phyloP scores from a whole-genome alignment of 2,113 vertebrate genomes.

The Daboia siamensis region DNA sequence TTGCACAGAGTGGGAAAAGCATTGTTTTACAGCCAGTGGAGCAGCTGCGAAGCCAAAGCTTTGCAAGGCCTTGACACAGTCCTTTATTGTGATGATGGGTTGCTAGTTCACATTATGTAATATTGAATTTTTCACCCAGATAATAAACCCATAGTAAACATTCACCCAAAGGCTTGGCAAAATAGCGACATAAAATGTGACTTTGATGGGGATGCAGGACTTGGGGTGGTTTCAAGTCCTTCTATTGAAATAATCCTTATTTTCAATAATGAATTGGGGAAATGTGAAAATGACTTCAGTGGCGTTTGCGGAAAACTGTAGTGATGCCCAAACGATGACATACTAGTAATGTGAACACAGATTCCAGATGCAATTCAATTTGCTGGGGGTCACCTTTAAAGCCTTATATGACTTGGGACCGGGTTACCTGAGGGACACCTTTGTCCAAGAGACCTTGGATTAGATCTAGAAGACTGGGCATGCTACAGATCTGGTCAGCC shows the following conservation, averaged over 20 bases:
- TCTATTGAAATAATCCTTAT: neutral
- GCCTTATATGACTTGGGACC: neutral
- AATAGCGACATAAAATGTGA: neutral
- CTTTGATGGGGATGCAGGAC: neutral
- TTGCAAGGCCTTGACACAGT: neutral
- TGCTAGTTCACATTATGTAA: neutral
- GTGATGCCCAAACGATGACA: neutral
- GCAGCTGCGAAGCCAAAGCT: neutral
- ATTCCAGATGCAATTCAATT: neutral
- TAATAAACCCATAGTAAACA: neutral
- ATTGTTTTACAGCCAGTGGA: neutral
- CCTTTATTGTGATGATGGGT: neutral
- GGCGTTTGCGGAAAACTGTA: neutral
- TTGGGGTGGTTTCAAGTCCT: neutral
- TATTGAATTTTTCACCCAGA: neutral
- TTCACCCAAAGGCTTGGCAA: neutral
- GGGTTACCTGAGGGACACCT: neutral
- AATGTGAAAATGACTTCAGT: neutral
- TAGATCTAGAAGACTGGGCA: neutral
- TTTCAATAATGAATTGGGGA: neutral
- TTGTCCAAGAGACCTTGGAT: neutral
- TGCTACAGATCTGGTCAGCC: neutral
- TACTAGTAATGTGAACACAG: neutral
- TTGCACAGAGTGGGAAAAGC: neutral
- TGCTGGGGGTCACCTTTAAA: neutral